phyloP scores from a whole-genome alignment of 2,888 invertebrate species.

The Anoncus sp. region DNA sequence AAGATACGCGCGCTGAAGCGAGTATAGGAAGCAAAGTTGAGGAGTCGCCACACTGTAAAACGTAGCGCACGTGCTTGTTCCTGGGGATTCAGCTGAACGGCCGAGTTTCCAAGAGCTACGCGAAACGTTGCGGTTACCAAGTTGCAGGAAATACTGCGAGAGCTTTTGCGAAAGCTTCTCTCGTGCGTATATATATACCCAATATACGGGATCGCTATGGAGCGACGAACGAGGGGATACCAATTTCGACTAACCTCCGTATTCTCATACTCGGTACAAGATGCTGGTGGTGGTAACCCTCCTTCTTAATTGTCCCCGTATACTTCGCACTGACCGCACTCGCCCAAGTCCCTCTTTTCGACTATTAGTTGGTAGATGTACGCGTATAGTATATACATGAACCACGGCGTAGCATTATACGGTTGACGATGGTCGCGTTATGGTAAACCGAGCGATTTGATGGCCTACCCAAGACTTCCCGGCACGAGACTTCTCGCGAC shows the following conservation, averaged over 20 bases:
- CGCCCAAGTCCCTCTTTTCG: slow-evolving; percentile 46
- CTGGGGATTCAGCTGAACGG: slow-evolving; percentile 52
- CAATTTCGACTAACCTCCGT: slow-evolving; percentile 22
- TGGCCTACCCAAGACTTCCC: slow-evolving; percentile 64
- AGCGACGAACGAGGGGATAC: slow-evolving; percentile 16
- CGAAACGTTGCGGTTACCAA: slow-evolving; percentile 50
- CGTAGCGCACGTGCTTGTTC: slow-evolving; percentile 60
- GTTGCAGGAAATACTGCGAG: slow-evolving; percentile 12
- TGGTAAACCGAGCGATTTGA: slow-evolving; percentile 80
- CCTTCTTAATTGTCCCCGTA: slow-evolving; percentile 53
- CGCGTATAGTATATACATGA: too few species aligned
- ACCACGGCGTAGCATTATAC: slow-evolving; percentile 59
- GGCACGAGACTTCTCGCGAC: slow-evolving; percentile 51
- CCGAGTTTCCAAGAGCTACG: slow-evolving; percentile 60
- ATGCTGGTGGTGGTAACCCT: slow-evolving; percentile 17
- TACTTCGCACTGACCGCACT: slow-evolving; percentile 45
- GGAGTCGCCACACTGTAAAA: slow-evolving; percentile 57
- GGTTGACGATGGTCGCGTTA: slow-evolving; percentile 78
- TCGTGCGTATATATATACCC: not conserved
- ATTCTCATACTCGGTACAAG: slow-evolving; percentile 15
- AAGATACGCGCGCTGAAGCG: slow-evolving; percentile 22
- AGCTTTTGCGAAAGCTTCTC: slow-evolving; percentile 47
- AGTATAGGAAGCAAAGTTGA: slow-evolving; percentile 57
- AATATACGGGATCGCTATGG: slow-evolving; percentile 12
- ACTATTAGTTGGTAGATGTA: slow-evolving; percentile 15